Evolutionary conservation across 2,113 vertebrate genomes (phyloP).

Genomic region (Parotia lawesii): DNA sequence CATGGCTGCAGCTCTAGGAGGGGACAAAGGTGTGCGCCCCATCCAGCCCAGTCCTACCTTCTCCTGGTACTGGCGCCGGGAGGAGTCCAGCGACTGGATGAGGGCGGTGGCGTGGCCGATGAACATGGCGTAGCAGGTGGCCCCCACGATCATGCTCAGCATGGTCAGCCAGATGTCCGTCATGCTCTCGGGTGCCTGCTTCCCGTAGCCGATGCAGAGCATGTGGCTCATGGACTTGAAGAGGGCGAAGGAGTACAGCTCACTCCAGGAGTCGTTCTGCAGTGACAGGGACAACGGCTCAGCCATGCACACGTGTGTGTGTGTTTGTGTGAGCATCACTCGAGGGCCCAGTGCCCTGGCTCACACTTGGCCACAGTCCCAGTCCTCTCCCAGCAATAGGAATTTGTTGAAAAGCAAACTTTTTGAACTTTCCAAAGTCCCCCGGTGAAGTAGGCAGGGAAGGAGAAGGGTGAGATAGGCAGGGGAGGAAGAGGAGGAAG

Average conservation of each 20-base stretch:
- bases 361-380: neutral
- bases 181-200: constrained; percentile 95
- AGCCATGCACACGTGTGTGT: neutral
- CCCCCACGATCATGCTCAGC: constrained; percentile 98
- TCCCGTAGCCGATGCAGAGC: constrained; percentile 95
- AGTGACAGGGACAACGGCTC: neutral
- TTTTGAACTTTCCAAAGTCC: neutral
- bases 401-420: neutral
- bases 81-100: constrained; percentile 94
- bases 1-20: accelerated
- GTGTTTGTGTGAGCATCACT: neutral
- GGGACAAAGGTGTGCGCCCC: accelerated
- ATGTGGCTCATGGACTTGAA: constrained; percentile 99
- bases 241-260: constrained; percentile 95
- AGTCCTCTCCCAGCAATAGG: neutral
- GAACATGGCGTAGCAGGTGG: constrained; percentile 97
- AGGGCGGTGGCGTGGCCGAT: constrained; percentile 97
- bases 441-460: accelerated
- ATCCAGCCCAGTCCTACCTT: constrained; percentile 75
- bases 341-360: accelerated
- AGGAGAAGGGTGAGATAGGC: neutral
- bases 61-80: constrained; percentile 93
- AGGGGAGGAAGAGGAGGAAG: neutral
- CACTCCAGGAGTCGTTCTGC: constrained; percentile 95
- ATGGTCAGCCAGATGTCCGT: constrained; percentile 98